Base-by-base conservation (phyloP, 2,888 invertebrate species). In the Anthrax anthrax region DNA sequence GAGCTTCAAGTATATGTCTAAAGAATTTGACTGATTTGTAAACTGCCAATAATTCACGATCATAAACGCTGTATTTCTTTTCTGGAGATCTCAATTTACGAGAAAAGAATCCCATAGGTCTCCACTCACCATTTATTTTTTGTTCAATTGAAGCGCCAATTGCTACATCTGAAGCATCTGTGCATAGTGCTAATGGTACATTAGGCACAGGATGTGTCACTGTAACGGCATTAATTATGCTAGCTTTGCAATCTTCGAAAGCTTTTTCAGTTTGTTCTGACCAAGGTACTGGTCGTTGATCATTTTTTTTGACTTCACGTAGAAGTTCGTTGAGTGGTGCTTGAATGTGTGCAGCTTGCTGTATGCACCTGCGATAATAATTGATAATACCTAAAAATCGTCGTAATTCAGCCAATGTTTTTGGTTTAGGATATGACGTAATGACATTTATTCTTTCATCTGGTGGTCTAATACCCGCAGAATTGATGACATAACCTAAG, bases 361-460 rank as follows among this genome's bases (percentile, higher is more conserved):
- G 43, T 38, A 38, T 43, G 12, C 19, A 43, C 10, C 23, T n/a
- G 9, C 43, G 37, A 18, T 43, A 43, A 38, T 27, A 43, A 27
- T 43, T 38, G 3, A 43, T 27, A 2, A 38, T 38, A 9, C 37
- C 43, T 4, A 43, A 10, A 12, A 43, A 43, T n/a, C 43, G 43
- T 17, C 43, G 19, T 2, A 43, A 9, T 14, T 38, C 38, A 3
- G 9, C 23, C 1, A 37, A 13, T 37, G 37, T 37, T 37, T n/a
- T 18, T 23, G 38, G 43, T 17, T 17, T 37, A 8, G n/a, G 12
- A 29, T 17, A 38, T 6, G 37, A 19, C 5, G 8, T 38, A 13
- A 44, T 12, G 6, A 37, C 43, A 2, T n/a, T n/a, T 13, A 43
- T 18, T 23, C 17, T 4, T 37, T 37, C 43, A 14, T 14, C 1